These are phyloP conservation scores for Platycheirus rosarum DNA, from an alignment of 2,888 invertebrate species.

Conservation along the genomic window DNA sequence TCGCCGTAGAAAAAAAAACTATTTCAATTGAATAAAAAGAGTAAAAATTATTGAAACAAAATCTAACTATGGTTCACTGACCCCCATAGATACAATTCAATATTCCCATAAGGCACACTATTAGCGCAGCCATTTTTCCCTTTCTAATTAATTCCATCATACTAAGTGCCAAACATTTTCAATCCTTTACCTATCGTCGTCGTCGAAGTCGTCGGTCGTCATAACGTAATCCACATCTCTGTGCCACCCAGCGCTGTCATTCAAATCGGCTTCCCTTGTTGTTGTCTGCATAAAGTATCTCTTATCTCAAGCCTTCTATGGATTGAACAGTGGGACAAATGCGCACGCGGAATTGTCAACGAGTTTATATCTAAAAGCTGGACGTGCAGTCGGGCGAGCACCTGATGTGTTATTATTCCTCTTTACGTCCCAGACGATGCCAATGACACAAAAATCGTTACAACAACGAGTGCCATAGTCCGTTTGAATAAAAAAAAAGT, in stretches of 20 bases:
- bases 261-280: slow-evolving; percentile 57
- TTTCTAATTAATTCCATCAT: slow-evolving; percentile 56
- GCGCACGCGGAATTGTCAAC: slow-evolving; percentile 67
- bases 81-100: too few relatives aligned
- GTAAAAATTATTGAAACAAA: too few relatives aligned
- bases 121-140: background rate
- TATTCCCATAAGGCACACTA: too few relatives aligned
- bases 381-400: slow-evolving; percentile 46
- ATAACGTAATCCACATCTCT: slow-evolving; percentile 30
- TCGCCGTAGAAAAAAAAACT: too few relatives aligned
- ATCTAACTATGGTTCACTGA: too few relatives aligned
- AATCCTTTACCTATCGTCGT: too few relatives aligned
- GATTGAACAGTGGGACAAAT: slow-evolving; percentile 45
- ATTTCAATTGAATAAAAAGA: too few relatives aligned
- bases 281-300: slow-evolving; percentile 20
- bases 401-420: slow-evolving; percentile 55
- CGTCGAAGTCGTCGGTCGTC: too few relatives aligned
- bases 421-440: slow-evolving; percentile 68
- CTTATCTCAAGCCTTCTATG: slow-evolving; percentile 48
- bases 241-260: slow-evolving; percentile 56
- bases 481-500: slow-evolving; percentile 38
- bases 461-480: slow-evolving; percentile 40
- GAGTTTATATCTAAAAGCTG: slow-evolving; percentile 15
- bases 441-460: slow-evolving; percentile 57
- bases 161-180: slow-evolving; percentile 59